These are phyloP conservation scores for Drosophila varians DNA, from an alignment of 1,140 invertebrate species.

Conservation along the genomic window DNA sequence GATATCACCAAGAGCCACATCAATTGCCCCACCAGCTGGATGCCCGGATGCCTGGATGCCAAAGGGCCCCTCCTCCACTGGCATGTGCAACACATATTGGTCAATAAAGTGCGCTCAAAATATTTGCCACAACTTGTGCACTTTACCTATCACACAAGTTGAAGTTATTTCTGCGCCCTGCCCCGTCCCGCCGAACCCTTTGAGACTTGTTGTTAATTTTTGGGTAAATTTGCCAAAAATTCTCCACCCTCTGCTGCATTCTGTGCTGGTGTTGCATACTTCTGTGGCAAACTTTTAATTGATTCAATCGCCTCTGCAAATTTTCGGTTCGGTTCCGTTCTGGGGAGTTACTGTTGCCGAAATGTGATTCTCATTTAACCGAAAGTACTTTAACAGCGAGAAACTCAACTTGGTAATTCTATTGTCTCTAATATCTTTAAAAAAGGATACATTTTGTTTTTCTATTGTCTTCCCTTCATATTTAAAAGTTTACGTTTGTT, in stretches of 20 bases:
- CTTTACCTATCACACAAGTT: conserved; percentile 61
- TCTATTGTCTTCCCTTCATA: not conserved
- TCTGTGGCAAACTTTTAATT: conserved; percentile 69
- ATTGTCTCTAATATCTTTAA: not conserved
- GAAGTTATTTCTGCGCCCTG: conserved; percentile 7
- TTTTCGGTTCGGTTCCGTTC: conserved; percentile 27
- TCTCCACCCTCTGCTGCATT: conserved; percentile 1
- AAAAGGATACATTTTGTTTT: not conserved
- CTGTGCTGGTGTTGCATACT: conserved; percentile 25
- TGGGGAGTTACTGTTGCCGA: not conserved
- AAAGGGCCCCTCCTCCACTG: not conserved
- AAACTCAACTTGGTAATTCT: not conserved
- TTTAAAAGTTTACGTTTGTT: not conserved
- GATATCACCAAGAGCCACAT: conserved; percentile 37
- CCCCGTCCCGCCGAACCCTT: not conserved
- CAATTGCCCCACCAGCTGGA: conserved; percentile 12
- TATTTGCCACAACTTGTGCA: conserved; percentile 66
- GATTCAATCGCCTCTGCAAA: conserved; percentile 69
- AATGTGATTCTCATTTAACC: conserved; percentile 1
- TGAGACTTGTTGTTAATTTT: conserved; percentile 43
- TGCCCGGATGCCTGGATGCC: not conserved
- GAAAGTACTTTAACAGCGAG: not conserved
- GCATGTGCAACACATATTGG: conserved; percentile 60
- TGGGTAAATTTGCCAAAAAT: conserved; percentile 25
- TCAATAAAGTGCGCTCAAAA: conserved; percentile 73